Evolutionary conservation across 2,888 invertebrate genomes (phyloP).

Genomic region (Drosophila picticornis): DNA sequence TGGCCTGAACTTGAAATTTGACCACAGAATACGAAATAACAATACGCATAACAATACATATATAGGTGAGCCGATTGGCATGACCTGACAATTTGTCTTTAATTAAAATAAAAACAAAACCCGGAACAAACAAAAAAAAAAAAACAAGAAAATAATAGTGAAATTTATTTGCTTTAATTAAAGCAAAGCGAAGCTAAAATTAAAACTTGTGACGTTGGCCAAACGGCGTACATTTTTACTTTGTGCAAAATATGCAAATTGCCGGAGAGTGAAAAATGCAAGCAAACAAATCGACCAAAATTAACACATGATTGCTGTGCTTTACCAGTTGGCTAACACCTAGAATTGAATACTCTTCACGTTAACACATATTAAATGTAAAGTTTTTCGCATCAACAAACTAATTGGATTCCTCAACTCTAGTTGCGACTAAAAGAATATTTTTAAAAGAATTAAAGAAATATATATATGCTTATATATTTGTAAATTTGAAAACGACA

Average conservation of each 20-base stretch:
- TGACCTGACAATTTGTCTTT: constrained; percentile 41
- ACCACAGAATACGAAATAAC: constrained; percentile 3
- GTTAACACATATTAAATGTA: background rate
- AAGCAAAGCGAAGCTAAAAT: constrained; percentile 21
- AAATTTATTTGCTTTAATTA: constrained; percentile 50
- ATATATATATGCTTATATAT: background rate
- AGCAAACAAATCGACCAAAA: constrained; percentile 27
- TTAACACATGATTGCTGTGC: constrained; percentile 15
- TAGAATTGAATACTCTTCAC: constrained; percentile 4
- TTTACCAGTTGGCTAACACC: background rate
- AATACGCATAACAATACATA: constrained; percentile 7
- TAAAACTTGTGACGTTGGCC: constrained; percentile 17
- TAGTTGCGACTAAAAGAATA: background rate
- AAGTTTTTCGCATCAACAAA: rapidly evolving
- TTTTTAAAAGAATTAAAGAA: background rate
- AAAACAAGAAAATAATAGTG: constrained; percentile 4
- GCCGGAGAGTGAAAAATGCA: constrained; percentile 25
- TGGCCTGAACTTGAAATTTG: constrained; percentile 73
- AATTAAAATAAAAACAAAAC: constrained; percentile 40
- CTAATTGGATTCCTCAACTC: background rate
- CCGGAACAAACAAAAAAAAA: constrained; percentile 27
- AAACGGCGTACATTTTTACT: constrained; percentile 25
- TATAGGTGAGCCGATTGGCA: constrained; percentile 48
- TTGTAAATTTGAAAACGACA: background rate
- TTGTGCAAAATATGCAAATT: constrained; percentile 27